These are phyloP conservation scores for Lagenorhynchus albirostris DNA, from an alignment of 2,113 vertebrate genomes.

Conservation along the genomic window DNA sequence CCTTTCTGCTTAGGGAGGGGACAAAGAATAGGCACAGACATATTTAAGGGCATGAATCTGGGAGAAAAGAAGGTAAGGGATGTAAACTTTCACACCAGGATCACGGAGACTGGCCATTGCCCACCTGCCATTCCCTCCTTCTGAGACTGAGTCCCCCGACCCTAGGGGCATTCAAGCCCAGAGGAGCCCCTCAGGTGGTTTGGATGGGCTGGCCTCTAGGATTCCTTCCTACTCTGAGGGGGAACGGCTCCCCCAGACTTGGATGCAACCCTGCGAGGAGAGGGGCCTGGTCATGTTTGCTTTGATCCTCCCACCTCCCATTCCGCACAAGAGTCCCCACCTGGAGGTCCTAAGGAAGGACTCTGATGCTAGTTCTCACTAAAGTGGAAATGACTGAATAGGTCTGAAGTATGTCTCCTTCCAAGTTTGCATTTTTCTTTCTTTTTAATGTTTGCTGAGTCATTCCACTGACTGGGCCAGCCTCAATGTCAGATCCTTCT, in stretches of 20 bases:
- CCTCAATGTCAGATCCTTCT: neutral
- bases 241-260: neutral
- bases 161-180: neutral
- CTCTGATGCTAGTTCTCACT: neutral
- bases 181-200: neutral
- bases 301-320: neutral
- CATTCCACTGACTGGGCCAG: neutral
- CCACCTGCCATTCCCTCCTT: neutral
- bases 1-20: neutral
- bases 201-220: neutral
- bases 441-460: neutral
- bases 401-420: neutral
- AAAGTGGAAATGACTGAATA: neutral
- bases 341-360: neutral
- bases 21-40: neutral
- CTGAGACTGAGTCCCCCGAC: too few species aligned
- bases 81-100: too few species aligned
- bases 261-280: neutral
- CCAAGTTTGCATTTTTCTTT: neutral
- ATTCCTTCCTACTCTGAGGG: neutral
- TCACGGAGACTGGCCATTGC: neutral
- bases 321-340: neutral
- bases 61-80: neutral
- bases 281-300: neutral
- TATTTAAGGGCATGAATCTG: neutral